Evolutionary conservation across 2,888 invertebrate species (phyloP), one percentile per base, ranked within the genome.

Genomic region (Saturnia japonica): DNA sequence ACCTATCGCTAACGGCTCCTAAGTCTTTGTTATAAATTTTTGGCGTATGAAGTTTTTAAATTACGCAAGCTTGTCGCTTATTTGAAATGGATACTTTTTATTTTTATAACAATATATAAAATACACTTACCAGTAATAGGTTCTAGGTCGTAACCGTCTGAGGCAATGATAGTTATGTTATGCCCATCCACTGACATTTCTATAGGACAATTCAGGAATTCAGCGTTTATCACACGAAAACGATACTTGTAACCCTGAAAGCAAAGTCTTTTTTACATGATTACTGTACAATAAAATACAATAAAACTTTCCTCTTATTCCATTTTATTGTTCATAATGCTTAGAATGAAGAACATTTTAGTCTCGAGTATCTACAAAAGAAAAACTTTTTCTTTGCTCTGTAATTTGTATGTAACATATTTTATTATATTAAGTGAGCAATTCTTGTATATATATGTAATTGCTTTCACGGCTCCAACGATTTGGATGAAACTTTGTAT

Each of bases 201-300:
- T 71, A 98, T 96, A 0, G 98, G 98, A 77, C 98, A 98, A 86
- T 98, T 98, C 64, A 98, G 94, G 83, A 97, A 97, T 82, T 97
- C 98, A 0, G 97, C 97, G 81, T 97, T 98, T 80, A 98, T 96
- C 68, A 97, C 89, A 42, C 98, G 95, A 80, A 98, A 97, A 70
- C 98, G 95, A 84, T 98, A 97, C 73, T 96, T 95, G 77, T 95
- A 95, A 14, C 97, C 97, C 95, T 96, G 87, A 25, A 83, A 89
- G 83, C 76, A 85, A 81, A 74, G 72, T 70, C 40, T 54, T 19
- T 68, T 70, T 76, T 22, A 68, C 64, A 57, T 69, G 72, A n/a
- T 51, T 62, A 28, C n/a, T n/a, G 66, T 54, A 69, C 60, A 62
- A 70, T 54, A 66, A 62, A 67, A 57, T 47, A 69, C 45, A 47